phyloP scores from a whole-genome alignment of 2,888 invertebrate genomes.

The Drosophila ochracea region DNA sequence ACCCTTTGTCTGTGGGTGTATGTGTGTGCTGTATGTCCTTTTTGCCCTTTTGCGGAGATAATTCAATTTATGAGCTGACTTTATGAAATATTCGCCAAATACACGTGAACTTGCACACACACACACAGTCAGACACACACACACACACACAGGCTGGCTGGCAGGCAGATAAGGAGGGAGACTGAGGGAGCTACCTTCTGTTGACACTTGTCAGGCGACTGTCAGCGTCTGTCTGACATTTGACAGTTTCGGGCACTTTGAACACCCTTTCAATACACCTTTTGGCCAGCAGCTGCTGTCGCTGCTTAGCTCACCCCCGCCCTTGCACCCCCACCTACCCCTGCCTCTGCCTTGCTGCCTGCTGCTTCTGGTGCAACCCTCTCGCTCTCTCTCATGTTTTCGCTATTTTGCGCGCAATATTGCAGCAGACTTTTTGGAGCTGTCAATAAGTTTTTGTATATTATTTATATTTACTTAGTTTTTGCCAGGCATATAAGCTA shows the following conservation, averaged over 20 bases:
- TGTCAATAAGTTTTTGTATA: conserved; percentile 69
- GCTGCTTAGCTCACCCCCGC: conserved; percentile 6
- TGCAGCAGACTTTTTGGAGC: conserved; percentile 61
- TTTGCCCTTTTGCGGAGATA: conserved; percentile 63
- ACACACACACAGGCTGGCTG: conserved; percentile 13
- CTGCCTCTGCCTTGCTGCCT: conserved; percentile 1
- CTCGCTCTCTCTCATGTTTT: conserved; percentile 4
- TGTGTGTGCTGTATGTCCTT: conserved; percentile 44
- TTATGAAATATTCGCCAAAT: conserved; percentile 62
- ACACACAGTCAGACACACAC: conserved; percentile 7
- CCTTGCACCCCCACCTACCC: not conserved
- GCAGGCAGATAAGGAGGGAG: conserved; percentile 1
- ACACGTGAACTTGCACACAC: conserved; percentile 38
- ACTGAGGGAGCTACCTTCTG: conserved; percentile 49
- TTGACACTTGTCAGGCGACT: conserved; percentile 78
- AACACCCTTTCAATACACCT: conserved; percentile 58
- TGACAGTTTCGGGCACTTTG: conserved; percentile 69
- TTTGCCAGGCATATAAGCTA: conserved; percentile 41
- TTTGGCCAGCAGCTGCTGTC: conserved; percentile 54
- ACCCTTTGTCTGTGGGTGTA: conserved; percentile 30
- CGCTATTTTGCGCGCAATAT: conserved; percentile 52
- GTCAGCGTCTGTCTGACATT: conserved; percentile 73
- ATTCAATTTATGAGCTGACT: conserved; percentile 74
- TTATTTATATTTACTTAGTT: conserved; percentile 58
- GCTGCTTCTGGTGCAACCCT: conserved; percentile 36